These are phyloP conservation scores for Griposia aprilina DNA, from an alignment of 2,888 invertebrate genomes.

Conservation along the genomic window DNA sequence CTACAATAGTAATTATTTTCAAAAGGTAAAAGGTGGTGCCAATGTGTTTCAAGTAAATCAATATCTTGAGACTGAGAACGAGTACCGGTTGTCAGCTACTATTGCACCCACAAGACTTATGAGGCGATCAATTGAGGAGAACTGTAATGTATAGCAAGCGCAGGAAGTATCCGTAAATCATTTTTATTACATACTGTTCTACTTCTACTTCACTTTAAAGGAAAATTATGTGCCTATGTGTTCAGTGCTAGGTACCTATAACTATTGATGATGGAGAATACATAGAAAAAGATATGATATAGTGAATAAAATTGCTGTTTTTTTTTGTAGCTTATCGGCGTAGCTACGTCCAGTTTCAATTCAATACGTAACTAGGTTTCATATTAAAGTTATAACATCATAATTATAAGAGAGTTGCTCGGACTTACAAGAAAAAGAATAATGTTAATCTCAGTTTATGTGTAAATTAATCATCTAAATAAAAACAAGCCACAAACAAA, in stretches of 20 bases:
- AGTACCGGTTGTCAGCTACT: constrained; percentile 25
- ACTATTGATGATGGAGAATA: neutral
- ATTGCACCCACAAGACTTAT: constrained; percentile 33
- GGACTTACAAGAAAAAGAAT: neutral
- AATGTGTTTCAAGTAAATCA: neutral
- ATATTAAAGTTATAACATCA: neutral
- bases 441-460: neutral
- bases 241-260: constrained; percentile 4
- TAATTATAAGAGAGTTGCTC: neutral
- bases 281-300: neutral
- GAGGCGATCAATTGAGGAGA: constrained; percentile 45
- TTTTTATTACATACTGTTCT: constrained; percentile 47
- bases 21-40: too few species aligned
- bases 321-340: too few species aligned
- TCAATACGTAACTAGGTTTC: too few species aligned
- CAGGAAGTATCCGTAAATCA: constrained; percentile 48
- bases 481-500: constrained; percentile 13
- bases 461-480: neutral
- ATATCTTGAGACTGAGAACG: neutral
- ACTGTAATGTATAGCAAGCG: constrained; percentile 27
- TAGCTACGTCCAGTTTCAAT: too few species aligned
- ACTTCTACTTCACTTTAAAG: constrained; percentile 42
- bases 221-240: constrained; percentile 44
- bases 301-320: too few species aligned
- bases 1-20: too few species aligned